Percentiles rank a stretch among this genome's conserved stretches.
These are phyloP conservation scores for Xestia xanthographa DNA, from an alignment of 2,888 invertebrate genomes.

Conservation along the genomic window DNA sequence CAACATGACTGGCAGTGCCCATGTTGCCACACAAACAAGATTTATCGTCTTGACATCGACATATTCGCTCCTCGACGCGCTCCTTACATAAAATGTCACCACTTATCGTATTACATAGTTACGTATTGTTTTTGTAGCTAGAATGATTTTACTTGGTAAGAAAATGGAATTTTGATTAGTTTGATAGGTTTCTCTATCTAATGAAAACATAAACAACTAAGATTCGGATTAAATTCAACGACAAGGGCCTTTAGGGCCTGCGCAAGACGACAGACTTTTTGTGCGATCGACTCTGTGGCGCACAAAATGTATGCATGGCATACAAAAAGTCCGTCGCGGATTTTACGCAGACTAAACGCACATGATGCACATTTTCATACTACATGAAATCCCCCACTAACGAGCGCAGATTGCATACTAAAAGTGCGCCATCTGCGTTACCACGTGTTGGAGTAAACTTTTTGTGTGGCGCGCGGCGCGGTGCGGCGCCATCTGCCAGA, in stretches of 20 bases:
- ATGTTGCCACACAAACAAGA: slow-evolving; percentile 3
- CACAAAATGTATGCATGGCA: too few species aligned
- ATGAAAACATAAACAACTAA: neutral
- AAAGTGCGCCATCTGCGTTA: too few species aligned
- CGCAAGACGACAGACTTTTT: too few species aligned
- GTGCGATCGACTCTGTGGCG: too few species aligned
- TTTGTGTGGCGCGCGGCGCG: too few species aligned
- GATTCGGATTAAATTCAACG: neutral
- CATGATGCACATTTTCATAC: too few species aligned
- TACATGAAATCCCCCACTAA: too few species aligned
- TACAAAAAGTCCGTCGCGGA: too few species aligned
- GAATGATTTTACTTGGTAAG: neutral
- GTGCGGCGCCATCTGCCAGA: too few species aligned
- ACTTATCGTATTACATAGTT: neutral
- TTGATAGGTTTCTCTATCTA: neutral
- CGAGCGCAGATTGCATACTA: too few species aligned
- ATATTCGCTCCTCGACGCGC: neutral
- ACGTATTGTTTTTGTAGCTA: neutral
- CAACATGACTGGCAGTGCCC: neutral
- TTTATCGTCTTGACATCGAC: slow-evolving; percentile 9
- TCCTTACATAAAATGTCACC: neutral
- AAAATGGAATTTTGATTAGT: neutral
- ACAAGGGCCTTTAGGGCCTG: neutral
- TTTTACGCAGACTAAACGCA: too few species aligned
- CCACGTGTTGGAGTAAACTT: too few species aligned